Conservation (phyloP, 2,888 invertebrate species). For the Napeogenes sylphis region DNA sequence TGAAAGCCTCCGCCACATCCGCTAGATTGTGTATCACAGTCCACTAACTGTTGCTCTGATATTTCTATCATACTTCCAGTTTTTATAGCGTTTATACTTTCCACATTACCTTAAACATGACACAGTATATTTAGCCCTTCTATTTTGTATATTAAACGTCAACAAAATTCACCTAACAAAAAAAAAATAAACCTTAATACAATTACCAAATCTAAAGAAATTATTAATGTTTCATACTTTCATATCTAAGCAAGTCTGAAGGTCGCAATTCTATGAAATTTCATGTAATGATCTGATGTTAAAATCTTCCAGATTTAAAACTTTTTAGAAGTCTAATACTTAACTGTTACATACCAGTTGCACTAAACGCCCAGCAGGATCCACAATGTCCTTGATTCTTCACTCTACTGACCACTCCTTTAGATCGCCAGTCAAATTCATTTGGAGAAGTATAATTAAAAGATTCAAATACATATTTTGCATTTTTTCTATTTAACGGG, state of each 20-base stretch:
- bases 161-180: too few species aligned
- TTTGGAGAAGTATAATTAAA: conserved; percentile 22
- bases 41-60: conserved; percentile 1
- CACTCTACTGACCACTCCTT: conserved; percentile 85
- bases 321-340: neutral
- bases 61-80: neutral
- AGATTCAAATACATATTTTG: neutral
- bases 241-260: too few species aligned
- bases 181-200: too few species aligned
- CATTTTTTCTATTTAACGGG: neutral
- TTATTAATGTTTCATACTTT: too few species aligned
- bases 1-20: conserved; percentile 26
- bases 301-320: neutral
- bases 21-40: conserved; percentile 29
- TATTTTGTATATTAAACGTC: too few species aligned
- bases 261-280: too few species aligned
- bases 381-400: conserved; percentile 89
- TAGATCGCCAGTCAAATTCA: conserved; percentile 82
- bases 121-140: neutral
- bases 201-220: too few species aligned
- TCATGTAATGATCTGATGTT: too few species aligned
- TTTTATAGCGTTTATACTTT: conserved; percentile 3
- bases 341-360: conserved; percentile 12
- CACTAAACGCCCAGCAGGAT: conserved; percentile 10
- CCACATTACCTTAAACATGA: neutral